These are phyloP conservation scores for Cassiopea xamachana DNA, from an alignment of 30 jellyfish, hydroid and myxozoan species.

Conservation along the genomic window DNA sequence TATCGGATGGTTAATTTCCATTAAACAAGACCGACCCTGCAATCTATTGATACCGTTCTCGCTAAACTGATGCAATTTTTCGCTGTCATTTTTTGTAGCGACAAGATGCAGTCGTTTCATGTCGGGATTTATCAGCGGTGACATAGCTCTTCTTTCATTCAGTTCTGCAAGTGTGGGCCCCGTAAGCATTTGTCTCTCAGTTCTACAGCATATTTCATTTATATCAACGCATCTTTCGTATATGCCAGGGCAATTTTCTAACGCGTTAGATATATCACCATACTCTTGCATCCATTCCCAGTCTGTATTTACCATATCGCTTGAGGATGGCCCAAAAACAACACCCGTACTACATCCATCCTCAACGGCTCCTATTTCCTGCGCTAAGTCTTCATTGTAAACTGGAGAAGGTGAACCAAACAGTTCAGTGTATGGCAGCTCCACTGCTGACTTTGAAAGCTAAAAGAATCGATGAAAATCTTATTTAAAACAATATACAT, in stretches of 20 bases:
- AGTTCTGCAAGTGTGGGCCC: conserved; percentile 90
- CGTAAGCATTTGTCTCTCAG: conserved; percentile 39
- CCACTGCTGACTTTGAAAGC: conserved; percentile 71
- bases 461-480: conserved; percentile 5
- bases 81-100: conserved; percentile 64
- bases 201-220: conserved; percentile 75
- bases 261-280: conserved; percentile 68
- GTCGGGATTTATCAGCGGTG: conserved; percentile 86
- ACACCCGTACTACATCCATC: conserved; percentile 23
- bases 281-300: conserved; percentile 92
- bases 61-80: conserved; percentile 33
- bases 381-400: conserved; percentile 73
- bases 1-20: conserved; percentile 63
- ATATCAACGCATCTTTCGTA: conserved; percentile 80
- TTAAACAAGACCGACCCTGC: conserved; percentile 40
- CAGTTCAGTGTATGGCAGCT: conserved; percentile 84
- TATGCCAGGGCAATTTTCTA: conserved; percentile 70
- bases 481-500: neutral
- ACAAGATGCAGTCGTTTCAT: conserved; percentile 85
- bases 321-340: conserved; percentile 46
- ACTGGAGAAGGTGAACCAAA: conserved; percentile 89
- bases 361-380: conserved; percentile 61
- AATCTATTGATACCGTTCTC: conserved; percentile 9
- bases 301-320: conserved; percentile 52
- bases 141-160: conserved; percentile 78